These are phyloP conservation scores for Apodemia mormo DNA, from an alignment of 2,888 invertebrate species.

Conservation along the genomic window DNA sequence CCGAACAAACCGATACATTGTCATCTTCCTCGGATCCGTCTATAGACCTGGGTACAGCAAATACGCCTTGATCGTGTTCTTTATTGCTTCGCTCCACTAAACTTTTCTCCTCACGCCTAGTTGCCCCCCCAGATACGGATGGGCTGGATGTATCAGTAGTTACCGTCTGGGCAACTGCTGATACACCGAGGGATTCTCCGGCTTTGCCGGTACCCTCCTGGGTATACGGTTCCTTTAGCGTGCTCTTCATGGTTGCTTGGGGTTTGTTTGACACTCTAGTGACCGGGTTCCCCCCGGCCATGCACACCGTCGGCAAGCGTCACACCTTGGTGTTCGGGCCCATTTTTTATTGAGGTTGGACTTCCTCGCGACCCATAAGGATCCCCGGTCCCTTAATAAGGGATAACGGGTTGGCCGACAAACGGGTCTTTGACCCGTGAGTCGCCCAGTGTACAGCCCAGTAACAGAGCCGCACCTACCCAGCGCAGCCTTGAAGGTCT, in stretches of 20 bases:
- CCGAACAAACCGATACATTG: too few species aligned
- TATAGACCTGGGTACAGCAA: too few species aligned
- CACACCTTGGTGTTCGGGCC: conserved; percentile 16
- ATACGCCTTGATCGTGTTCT: not conserved
- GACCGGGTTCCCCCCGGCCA: conserved; percentile 14
- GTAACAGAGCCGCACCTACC: not conserved
- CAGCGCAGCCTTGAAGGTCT: not conserved
- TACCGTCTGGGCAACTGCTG: conserved; percentile 4
- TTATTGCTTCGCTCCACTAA: not conserved
- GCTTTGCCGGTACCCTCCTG: conserved; percentile 7
- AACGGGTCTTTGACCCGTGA: not conserved
- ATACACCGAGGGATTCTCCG: conserved; percentile 19
- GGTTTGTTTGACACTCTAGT: not conserved
- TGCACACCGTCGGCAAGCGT: conserved; percentile 11
- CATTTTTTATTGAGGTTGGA: conserved; percentile 19
- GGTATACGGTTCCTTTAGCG: not conserved
- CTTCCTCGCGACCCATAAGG: conserved; percentile 1
- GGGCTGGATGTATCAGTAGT: conserved; percentile 16
- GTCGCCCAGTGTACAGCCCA: not conserved
- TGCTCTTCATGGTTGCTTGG: not conserved
- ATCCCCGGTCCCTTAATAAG: not conserved
- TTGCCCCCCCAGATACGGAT: not conserved
- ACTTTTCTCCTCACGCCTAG: not conserved
- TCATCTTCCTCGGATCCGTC: too few species aligned
- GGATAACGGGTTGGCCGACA: not conserved